Evolutionary conservation across 2,797 vertebrate species (phyloP), one percentile per base, ranked within the genome.

Genomic region (Mormyrus proboscirostris): DNA sequence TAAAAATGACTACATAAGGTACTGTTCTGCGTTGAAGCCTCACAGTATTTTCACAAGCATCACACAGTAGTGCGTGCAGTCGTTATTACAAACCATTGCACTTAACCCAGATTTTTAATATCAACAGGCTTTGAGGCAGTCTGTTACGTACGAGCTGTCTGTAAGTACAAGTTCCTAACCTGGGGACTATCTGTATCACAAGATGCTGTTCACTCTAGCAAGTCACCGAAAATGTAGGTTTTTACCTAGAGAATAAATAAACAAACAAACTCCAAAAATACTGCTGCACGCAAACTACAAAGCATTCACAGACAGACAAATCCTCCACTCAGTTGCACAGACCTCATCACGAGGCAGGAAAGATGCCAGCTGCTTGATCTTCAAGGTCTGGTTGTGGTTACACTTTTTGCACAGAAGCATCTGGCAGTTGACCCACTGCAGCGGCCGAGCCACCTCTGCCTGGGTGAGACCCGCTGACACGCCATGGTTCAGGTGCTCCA

Each of bases 351-450:
- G 94, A 0, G 99, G 98, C 3, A 95, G 94, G 91, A 99, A 99
- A 0, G 98, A 97, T 0, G 98, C 97, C 94, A 99, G 91, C 92
- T 99, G 97, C 91, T 97, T 99, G 93, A 99, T 97, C 95, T 99
- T 99, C 49, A 94, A 92, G 55, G 97, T 95, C 92, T 99, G 99
- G 93, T 99, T 97, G 93, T 96, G 97, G 92, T 97, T 98, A 94
- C 99, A 99, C 88, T 97, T 97, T 91, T 95, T 97, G 92, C 99
- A 99, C 0, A 99, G 95, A 86, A 99, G 95, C 94, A 98, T 96
- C 91, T 98, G 97, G 94, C 97, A 98, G 95, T 97, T 99, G 85
- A 99, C 98, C 97, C 97, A 98, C 92, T 99, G 98, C 79, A 96
- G 96, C 0, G 95, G 96, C 91, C 96, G 97, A 0, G 94, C 33